phyloP scores from a whole-genome alignment of 2,888 invertebrate species.

The Pachymerium ferrugineum region DNA sequence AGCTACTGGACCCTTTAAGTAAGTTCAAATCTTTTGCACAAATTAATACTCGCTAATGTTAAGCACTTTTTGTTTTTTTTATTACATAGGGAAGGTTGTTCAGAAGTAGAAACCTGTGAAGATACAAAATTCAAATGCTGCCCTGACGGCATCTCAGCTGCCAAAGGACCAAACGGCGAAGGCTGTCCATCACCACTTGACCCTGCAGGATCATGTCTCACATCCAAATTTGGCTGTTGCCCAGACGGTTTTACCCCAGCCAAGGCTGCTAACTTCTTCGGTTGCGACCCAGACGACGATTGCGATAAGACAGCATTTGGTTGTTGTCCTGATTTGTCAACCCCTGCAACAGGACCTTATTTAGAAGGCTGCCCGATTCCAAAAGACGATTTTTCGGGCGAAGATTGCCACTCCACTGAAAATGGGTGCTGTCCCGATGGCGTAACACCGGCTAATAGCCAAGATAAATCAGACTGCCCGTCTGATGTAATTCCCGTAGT shows the following conservation, averaged over 20 bases:
- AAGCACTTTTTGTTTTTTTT: neutral
- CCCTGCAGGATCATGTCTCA: slow-evolving; percentile 39
- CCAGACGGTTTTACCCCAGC: slow-evolving; percentile 74
- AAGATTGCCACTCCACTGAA: slow-evolving; percentile 38
- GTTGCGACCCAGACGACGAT: slow-evolving; percentile 56
- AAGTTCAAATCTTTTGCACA: slow-evolving; percentile 39
- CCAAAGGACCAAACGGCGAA: slow-evolving; percentile 63
- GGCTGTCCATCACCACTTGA: slow-evolving; percentile 58
- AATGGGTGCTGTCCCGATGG: slow-evolving; percentile 84
- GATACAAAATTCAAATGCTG: slow-evolving; percentile 76
- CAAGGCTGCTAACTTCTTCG: slow-evolving; percentile 73
- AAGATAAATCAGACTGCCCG: slow-evolving; percentile 81
- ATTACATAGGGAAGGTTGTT: neutral
- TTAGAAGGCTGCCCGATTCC: slow-evolving; percentile 59
- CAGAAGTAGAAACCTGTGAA: slow-evolving; percentile 61
- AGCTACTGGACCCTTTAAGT: slow-evolving; percentile 52
- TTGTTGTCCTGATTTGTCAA: slow-evolving; percentile 61
- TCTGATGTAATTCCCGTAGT: too few relatives aligned
- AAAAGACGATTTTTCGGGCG: too few relatives aligned
- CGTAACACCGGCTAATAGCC: slow-evolving; percentile 66
- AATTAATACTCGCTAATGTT: neutral
- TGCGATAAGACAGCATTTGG: slow-evolving; percentile 53
- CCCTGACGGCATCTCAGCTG: slow-evolving; percentile 75
- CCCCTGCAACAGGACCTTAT: slow-evolving; percentile 56
- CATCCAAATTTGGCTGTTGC: slow-evolving; percentile 64